Evolutionary conservation across 2,113 vertebrate species (phyloP).

Genomic region (Labeo catla): DNA sequence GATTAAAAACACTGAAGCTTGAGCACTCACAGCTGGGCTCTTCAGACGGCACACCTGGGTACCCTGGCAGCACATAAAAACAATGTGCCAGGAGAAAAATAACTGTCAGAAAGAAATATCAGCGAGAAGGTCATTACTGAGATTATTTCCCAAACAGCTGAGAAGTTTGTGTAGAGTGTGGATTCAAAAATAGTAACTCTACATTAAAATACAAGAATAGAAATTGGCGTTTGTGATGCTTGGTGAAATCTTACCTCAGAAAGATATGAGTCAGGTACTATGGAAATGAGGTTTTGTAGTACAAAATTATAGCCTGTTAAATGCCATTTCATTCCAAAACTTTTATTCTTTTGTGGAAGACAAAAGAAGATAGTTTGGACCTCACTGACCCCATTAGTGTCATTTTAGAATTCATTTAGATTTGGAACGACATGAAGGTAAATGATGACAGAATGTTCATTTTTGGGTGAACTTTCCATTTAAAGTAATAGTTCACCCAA

Average conservation of each 20-base stretch:
- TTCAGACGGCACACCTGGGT: conserved; percentile 72
- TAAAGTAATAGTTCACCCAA: too few relatives aligned
- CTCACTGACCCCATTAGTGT: neutral
- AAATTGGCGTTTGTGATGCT: conserved; percentile 9
- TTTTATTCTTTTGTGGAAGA: neutral
- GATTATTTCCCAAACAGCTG: conserved; percentile 39
- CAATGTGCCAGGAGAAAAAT: conserved; percentile 45
- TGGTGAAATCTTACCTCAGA: neutral
- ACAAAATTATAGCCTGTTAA: neutral
- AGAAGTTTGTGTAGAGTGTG: conserved; percentile 31
- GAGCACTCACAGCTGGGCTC: conserved; percentile 74
- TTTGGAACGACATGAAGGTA: neutral
- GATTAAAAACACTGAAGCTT: conserved; percentile 69
- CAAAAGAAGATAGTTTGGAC: neutral
- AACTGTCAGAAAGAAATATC: conserved; percentile 34
- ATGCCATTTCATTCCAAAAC: conserved; percentile 11
- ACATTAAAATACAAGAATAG: neutral
- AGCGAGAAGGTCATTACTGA: conserved; percentile 45
- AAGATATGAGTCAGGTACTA: neutral
- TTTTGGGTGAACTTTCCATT: too few relatives aligned
- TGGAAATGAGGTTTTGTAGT: neutral
- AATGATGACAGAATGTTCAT: too few relatives aligned
- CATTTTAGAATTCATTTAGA: neutral
- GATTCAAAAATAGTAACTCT: conserved; percentile 13
- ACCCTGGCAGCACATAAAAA: conserved; percentile 59